phyloP scores from a whole-genome alignment of 2,888 invertebrate genomes.

The Pyrgus malvae region DNA sequence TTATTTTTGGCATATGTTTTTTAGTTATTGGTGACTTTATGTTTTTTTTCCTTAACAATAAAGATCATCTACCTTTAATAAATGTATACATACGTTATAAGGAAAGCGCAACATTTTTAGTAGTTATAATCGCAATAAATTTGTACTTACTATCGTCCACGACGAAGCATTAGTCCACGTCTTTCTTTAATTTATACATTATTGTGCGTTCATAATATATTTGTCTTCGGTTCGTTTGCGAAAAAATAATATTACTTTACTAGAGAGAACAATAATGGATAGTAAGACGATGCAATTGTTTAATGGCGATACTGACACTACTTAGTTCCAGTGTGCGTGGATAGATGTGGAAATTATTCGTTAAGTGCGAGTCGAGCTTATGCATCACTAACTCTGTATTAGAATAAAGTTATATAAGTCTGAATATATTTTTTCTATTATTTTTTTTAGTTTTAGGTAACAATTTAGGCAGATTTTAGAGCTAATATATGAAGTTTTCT shows the following conservation, averaged over 20 bases:
- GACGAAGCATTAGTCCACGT: constrained; percentile 8
- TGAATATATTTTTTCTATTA: no score
- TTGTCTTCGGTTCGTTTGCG: constrained; percentile 2
- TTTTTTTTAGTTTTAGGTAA: not conserved
- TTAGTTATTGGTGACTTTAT: no score
- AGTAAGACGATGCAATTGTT: not conserved
- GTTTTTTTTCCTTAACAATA: no score
- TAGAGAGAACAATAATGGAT: not conserved
- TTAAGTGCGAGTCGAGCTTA: not conserved
- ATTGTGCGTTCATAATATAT: constrained; percentile 15
- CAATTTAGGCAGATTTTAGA: not conserved
- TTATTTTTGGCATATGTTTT: no score
- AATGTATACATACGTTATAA: constrained; percentile 1
- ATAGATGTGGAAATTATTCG: not conserved
- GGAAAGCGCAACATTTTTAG: constrained; percentile 11
- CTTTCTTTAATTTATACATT: constrained; percentile 15
- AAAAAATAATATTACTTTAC: constrained; percentile 5
- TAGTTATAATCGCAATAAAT: constrained; percentile 7
- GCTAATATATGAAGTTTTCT: no score
- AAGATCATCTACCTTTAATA: not conserved
- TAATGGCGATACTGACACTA: not conserved
- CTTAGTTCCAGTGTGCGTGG: not conserved
- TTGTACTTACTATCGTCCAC: constrained; percentile 4
- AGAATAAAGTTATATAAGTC: not conserved
- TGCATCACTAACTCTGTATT: not conserved